Percentiles rank a stretch among this genome's conserved stretches.
These are phyloP conservation scores for Dryoscopus gambensis DNA, from an alignment of 2,113 vertebrate species.

Conservation along the genomic window DNA sequence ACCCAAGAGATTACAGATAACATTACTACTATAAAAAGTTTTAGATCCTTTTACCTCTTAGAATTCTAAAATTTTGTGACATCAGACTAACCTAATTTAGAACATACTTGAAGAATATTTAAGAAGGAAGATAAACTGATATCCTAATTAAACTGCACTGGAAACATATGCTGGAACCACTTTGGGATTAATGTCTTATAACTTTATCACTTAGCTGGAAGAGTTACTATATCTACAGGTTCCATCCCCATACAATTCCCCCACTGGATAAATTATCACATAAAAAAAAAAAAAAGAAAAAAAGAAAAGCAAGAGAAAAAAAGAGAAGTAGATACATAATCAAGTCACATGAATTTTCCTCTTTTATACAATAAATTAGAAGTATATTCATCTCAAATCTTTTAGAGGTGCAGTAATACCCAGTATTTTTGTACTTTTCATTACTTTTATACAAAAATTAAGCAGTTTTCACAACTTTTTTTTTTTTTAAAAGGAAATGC, in stretches of 20 bases:
- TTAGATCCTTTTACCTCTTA: not conserved
- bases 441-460: not conserved
- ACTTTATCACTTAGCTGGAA: not conserved
- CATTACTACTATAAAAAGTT: not conserved
- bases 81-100: not conserved
- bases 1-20: not conserved
- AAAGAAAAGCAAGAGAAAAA: fast-evolving
- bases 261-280: not conserved
- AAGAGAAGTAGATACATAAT: not conserved
- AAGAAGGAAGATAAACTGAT: not conserved
- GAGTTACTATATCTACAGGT: not conserved
- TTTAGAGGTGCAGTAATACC: not conserved
- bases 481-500: not conserved
- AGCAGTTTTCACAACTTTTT: not conserved
- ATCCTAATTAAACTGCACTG: not conserved
- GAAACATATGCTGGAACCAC: not conserved
- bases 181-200: not conserved
- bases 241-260: not conserved
- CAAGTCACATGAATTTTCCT: not conserved
- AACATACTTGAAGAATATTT: not conserved
- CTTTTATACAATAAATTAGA: not conserved
- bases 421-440: not conserved
- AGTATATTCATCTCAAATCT: not conserved
- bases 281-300: not conserved
- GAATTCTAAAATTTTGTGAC: not conserved